Conservation (phyloP, 2,797 vertebrate species). For the Tragopan temminckii region DNA sequence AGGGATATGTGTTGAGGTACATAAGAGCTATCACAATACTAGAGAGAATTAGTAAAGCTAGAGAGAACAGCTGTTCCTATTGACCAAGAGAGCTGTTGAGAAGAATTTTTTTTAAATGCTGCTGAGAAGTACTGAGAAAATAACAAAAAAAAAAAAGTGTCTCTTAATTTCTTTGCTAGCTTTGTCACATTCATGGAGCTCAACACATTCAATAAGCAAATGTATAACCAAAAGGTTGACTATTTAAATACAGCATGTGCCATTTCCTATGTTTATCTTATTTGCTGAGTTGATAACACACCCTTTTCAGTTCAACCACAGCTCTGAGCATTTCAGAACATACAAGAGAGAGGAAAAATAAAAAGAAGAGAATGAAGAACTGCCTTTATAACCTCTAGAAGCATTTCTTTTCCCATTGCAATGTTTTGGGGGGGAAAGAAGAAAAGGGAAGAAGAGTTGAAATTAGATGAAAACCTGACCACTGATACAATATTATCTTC, state of each 20-base stretch:
- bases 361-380: background rate
- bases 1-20: background rate
- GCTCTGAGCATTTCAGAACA: background rate
- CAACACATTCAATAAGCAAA: background rate
- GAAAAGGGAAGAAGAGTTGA: background rate
- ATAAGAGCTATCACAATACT: conserved; percentile 5
- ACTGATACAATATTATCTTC: background rate
- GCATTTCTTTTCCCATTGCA: background rate
- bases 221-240: background rate
- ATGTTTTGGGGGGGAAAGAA: accelerated
- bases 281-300: accelerated
- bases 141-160: background rate
- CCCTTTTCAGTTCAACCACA: background rate
- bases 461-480: background rate
- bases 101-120: accelerated
- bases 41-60: conserved; percentile 39
- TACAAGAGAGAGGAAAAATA: background rate
- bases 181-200: background rate
- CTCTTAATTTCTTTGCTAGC: background rate
- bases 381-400: background rate
- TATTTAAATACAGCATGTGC: background rate
- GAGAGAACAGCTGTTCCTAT: background rate
- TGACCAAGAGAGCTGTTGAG: background rate
- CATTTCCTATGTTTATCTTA: background rate
- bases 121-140: background rate